phyloP scores from a whole-genome alignment of 2,797 vertebrate species.

The Helostoma temminkii region DNA sequence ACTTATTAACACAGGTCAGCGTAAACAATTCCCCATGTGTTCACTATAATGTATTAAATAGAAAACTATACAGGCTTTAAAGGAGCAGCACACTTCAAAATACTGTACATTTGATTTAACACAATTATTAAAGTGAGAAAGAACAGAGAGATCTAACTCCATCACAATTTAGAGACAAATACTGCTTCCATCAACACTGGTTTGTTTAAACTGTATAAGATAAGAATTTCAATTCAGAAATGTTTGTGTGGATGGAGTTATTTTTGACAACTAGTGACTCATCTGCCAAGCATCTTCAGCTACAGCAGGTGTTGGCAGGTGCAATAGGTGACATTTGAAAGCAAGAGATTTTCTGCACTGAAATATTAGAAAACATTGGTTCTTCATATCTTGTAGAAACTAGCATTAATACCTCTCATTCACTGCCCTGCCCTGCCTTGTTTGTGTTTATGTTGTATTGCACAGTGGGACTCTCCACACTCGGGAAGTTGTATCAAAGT shows the following conservation, averaged over 20 bases:
- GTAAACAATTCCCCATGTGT: conserved; percentile 4
- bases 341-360: not conserved
- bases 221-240: conserved; percentile 4
- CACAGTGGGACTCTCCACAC: conserved; percentile 17
- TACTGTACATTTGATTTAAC: not conserved
- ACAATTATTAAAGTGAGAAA: not conserved
- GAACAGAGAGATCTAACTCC: not conserved
- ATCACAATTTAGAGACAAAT: not conserved
- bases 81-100: not conserved
- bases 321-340: conserved; percentile 10
- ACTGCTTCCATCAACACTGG: not conserved
- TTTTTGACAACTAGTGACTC: conserved; percentile 27
- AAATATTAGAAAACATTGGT: not conserved
- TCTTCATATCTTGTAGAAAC: not conserved
- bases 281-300: conserved; percentile 1
- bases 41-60: not conserved
- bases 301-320: conserved; percentile 32
- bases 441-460: not conserved
- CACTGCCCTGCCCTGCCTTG: not conserved
- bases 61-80: not conserved
- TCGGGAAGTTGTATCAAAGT: not conserved
- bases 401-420: not conserved
- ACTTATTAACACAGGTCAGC: conserved; percentile 5
- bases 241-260: conserved; percentile 9
- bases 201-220: not conserved